These are phyloP conservation scores for Tenualosa ilisha DNA, from an alignment of 2,797 vertebrate genomes.

Conservation along the genomic window DNA sequence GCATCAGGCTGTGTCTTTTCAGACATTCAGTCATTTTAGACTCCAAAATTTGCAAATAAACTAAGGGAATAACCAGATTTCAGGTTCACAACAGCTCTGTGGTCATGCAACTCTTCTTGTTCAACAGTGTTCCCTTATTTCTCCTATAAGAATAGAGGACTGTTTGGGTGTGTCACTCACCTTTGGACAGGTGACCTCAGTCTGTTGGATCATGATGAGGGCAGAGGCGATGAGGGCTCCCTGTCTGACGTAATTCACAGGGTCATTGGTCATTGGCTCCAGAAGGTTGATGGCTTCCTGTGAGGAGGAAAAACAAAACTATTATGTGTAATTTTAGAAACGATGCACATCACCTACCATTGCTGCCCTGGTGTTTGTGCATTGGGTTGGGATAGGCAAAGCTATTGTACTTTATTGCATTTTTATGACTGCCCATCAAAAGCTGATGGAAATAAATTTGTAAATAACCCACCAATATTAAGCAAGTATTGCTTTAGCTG, in stretches of 20 bases:
- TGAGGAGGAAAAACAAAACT: slow-evolving; percentile 26
- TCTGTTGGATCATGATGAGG: slow-evolving; percentile 98
- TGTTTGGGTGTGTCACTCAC: slow-evolving; percentile 63
- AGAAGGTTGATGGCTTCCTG: slow-evolving; percentile 98
- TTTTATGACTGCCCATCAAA: not conserved
- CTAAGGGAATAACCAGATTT: too few species aligned
- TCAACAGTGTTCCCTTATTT: too few species aligned
- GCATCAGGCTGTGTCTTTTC: too few species aligned
- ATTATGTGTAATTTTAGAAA: not conserved
- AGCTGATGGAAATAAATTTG: not conserved
- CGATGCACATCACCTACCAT: too few species aligned
- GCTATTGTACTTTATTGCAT: not conserved
- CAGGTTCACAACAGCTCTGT: too few species aligned
- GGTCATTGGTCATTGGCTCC: slow-evolving; percentile 98
- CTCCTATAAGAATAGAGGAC: too few species aligned
- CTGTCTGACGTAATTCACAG: slow-evolving; percentile 97
- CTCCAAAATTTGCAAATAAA: too few species aligned
- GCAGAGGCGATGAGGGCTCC: slow-evolving; percentile 96
- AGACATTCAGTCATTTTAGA: too few species aligned
- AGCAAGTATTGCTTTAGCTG: not conserved
- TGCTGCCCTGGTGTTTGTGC: not conserved
- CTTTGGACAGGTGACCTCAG: slow-evolving; percentile 96
- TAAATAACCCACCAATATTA: not conserved
- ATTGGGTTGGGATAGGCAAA: not conserved
- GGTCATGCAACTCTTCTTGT: too few species aligned